Evolutionary conservation across 2,888 invertebrate genomes (phyloP), one percentile per base, ranked within the genome.

Genomic region (Leptopilina drosophilae): DNA sequence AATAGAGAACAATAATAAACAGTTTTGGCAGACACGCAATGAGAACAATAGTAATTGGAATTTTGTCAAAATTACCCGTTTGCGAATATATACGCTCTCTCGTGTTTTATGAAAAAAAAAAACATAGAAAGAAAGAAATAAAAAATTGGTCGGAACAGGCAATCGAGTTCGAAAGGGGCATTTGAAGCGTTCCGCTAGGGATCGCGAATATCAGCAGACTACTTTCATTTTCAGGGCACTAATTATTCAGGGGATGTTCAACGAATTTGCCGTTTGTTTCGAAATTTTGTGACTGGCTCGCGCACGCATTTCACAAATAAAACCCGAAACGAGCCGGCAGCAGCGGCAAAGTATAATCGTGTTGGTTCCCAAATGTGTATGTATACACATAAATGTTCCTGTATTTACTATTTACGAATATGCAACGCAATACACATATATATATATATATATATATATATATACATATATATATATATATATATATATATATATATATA

Each of bases 201-300:
- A 73, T 73, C 73, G 86, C 87, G 88, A 89, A 89, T 89, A 89
- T 88, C 33, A 33, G 42, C 87, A 87, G 86, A 86, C 87, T 85
- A 88, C 89, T 89, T 89, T 89, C 88, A 88, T 89, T 89, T 89
- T 89, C 88, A 86, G 84, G 86, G 84, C 87, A 88, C 88, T 89
- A 89, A 89, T 89, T 89, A 89, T 89, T 89, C 89, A 88, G 40
- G 33, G 73, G 73, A 73, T 73, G 73, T 73, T 33, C 73, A 73
- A 56, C 40, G 73, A 73, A 73, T 56, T 73, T 56, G 40, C 56
- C 73, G 73, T 73, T 73, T 73, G 73, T 59, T 73, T 73, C 56
- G 56, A 40, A 73, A 59, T 73, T 73, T 73, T 73, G 73, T 73
- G 73, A 73, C 73, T 56, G 73, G 56, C 53, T 65, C 69, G 64